Evolutionary conservation across 2,797 vertebrate species (phyloP).

Genomic region (Morus bassanus): DNA sequence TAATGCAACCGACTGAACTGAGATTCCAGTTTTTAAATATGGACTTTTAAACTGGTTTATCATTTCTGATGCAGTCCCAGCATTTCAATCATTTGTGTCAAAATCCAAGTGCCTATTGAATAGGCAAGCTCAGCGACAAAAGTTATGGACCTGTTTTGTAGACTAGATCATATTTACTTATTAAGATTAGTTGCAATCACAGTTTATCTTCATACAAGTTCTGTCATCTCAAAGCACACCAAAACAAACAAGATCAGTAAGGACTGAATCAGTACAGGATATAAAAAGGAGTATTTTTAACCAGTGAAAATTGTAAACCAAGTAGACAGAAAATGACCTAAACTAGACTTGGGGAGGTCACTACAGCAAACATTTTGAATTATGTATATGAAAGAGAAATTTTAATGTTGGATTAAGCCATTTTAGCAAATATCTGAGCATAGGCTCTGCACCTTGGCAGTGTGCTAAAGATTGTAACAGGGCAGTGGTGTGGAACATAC

Average conservation of each 20-base stretch:
- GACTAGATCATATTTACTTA: not conserved
- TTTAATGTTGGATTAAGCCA: not conserved
- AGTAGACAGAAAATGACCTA: not conserved
- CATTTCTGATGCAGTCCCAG: not conserved
- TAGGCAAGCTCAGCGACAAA: not conserved
- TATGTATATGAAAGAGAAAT: not conserved
- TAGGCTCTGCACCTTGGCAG: not conserved
- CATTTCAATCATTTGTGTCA: not conserved
- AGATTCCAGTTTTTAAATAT: not conserved
- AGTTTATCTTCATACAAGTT: not conserved
- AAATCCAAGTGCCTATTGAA: not conserved
- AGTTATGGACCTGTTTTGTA: not conserved
- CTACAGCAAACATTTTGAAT: not conserved
- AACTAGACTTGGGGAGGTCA: not conserved
- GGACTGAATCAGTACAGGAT: not conserved
- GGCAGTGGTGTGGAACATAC: not conserved
- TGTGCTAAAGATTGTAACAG: not conserved
- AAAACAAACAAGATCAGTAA: not conserved
- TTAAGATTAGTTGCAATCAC: not conserved
- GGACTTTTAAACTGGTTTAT: not conserved
- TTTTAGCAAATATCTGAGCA: not conserved
- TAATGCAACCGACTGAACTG: not conserved
- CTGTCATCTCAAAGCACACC: not conserved
- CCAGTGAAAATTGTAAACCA: not conserved
- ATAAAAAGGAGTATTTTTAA: not conserved